These are phyloP conservation scores for Dolichomitus sp. DNA, from an alignment of 2,888 invertebrate species.

Conservation along the genomic window DNA sequence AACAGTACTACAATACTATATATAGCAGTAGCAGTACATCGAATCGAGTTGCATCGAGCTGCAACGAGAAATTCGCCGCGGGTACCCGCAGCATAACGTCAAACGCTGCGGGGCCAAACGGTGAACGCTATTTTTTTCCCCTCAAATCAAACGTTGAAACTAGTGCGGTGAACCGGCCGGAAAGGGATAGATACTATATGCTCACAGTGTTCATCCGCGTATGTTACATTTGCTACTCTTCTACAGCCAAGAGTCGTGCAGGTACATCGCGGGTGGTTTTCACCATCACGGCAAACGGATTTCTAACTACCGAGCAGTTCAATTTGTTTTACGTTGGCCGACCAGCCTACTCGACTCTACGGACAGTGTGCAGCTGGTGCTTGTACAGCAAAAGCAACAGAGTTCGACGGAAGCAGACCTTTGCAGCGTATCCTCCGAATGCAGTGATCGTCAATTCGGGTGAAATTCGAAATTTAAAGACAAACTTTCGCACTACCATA, in stretches of 20 bases:
- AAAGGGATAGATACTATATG: constrained; percentile 31
- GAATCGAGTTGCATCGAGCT: constrained; percentile 20
- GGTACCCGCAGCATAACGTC: constrained; percentile 45
- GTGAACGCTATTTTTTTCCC: neutral
- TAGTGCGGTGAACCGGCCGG: constrained; percentile 10
- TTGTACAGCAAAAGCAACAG: constrained; percentile 33
- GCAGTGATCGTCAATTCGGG: neutral
- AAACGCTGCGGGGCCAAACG: constrained; percentile 19
- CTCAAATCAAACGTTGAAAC: constrained; percentile 45
- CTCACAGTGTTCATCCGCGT: constrained; percentile 7
- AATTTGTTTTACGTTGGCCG: constrained; percentile 33
- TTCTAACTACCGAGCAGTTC: constrained; percentile 38
- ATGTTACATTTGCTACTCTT: constrained; percentile 3
- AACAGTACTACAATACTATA: neutral
- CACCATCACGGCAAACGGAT: constrained; percentile 16
- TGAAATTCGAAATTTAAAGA: neutral
- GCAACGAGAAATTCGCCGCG: constrained; percentile 33
- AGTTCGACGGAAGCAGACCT: neutral
- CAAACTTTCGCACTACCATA: neutral
- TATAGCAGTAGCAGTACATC: neutral
- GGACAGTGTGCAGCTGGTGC: neutral
- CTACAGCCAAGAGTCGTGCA: constrained; percentile 8
- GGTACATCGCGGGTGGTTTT: constrained; percentile 19
- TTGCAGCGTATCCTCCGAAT: neutral
- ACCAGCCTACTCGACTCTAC: neutral